Evolutionary conservation across 1,140 invertebrate species (phyloP), one percentile per base, ranked within the genome.

Genomic region (Dufourea novaeangliae): DNA sequence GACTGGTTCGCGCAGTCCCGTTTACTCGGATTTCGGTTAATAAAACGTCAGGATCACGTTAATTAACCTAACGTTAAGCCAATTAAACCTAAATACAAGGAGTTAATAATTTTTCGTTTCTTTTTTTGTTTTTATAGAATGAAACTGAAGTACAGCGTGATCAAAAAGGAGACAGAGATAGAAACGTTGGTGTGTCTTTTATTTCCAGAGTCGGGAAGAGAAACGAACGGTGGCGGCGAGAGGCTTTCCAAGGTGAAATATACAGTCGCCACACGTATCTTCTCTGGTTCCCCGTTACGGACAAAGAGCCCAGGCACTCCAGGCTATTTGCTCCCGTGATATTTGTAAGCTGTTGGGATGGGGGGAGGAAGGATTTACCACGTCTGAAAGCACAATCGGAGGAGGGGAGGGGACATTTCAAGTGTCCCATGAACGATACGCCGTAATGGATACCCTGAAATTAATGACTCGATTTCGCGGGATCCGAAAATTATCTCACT

Each of bases 311-410:
- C 46, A 2, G 59, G 50, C 67, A 29, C 52, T 70, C 54, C 37
- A 14, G 46, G 75, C 76, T 79, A 63, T 81, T 81, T 81, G 71
- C 79, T 61, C 69, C 29, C 66, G 41, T 41, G 68, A 79, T 79
- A 73, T 81, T 78, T 81, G 61, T 72, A 78, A 44, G 34, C 46
- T 32, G 41, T n/a, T n/a, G n/a, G n/a, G n/a, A n/a, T n/a, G n/a
- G n/a, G n/a, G n/a, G n/a, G n/a, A n/a, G n/a, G n/a, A 6, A 50
- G 46, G 46, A 17, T 37, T 8, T 37, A 8, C 34, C 34, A 37
- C n/a, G n/a, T n/a, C n/a, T n/a, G n/a, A n/a, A n/a, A n/a, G n/a
- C n/a, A n/a, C n/a, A n/a, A n/a, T n/a, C n/a, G n/a, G n/a, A n/a
- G 17, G 17, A 7, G 6, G 20, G 5, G 46, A 50, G 20, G 17